Conservation (phyloP, 2,888 invertebrate species). For the Lamellibrachia satsuma region DNA sequence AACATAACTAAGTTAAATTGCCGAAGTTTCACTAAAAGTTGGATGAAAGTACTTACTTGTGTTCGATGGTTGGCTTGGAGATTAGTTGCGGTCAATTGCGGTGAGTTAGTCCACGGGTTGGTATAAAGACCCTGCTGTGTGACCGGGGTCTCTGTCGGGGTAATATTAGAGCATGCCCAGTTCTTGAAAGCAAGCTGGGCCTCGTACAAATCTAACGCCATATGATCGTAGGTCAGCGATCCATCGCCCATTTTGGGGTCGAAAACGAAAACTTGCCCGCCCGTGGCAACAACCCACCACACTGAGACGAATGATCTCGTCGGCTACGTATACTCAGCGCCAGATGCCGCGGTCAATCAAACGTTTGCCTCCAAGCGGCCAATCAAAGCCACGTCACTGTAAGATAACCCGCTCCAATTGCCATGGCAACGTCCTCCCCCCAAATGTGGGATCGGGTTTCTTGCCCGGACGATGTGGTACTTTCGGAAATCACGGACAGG, state of each 20-base stretch:
- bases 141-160: background rate
- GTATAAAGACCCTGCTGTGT: background rate
- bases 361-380: background rate
- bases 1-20: background rate
- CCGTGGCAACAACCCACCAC: constrained; percentile 17
- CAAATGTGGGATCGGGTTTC: background rate
- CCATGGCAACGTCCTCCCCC: background rate
- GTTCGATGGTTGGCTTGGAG: constrained; percentile 13
- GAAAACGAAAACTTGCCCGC: constrained; percentile 17
- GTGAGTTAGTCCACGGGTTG: constrained; percentile 8
- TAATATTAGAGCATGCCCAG: background rate
- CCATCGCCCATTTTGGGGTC: constrained; percentile 17
- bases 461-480: background rate
- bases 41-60: background rate
- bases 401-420: background rate
- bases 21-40: background rate
- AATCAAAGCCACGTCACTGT: constrained; percentile 9
- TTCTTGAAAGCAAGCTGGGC: background rate
- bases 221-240: background rate
- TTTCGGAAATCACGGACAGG: background rate
- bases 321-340: background rate
- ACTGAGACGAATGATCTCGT: background rate
- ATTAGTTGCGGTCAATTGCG: background rate
- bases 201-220: background rate
- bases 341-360: constrained; percentile 4